Base-by-base conservation (phyloP, 2,797 vertebrate species). In the Crypturellus tataupa region DNA sequence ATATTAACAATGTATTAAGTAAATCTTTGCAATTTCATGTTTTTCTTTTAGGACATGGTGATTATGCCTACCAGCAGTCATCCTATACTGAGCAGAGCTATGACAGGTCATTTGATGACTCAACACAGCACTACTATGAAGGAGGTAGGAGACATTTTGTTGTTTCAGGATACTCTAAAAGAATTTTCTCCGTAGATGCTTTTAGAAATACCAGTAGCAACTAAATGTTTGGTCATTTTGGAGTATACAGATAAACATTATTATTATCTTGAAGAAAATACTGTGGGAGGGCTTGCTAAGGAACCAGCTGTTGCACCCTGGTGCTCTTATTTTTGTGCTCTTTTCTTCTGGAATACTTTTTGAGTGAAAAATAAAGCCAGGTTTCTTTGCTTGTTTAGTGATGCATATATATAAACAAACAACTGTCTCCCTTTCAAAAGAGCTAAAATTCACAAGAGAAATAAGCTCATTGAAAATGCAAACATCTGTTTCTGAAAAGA, bases 111-210 rank as follows among this genome's bases (percentile, higher is more conserved):
- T 99, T 99, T 55, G 99, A 99, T 2, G 99, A 99, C 77, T 98
- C 99, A 18, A 98, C 99, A 25, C 99, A 99, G 90, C 99, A 99
- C 96, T 99, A 99, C 97, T 99, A 99, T 8, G 99, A 99, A 98
- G 98, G 98, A 95, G 99, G 99, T 99, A 97, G 95, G 97, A 69
- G 75, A 70, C 5, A 37, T 85, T 91, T 73, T 72, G 5, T 76
- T 67, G 17, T 78, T 79, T 75, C n/a, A 24, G 53, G 59, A 53
- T 68, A 39, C 7, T 76, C 15, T 70, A 89, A 59, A 67, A 46
- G 85, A 56, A 68, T 75, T 93, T 85, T 42, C 69, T 6, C 35
- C 23, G 6, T 10, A 85, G 49, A 13, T 75, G 18, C 87, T 89
- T 91, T 5, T 42, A 39, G 79, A 87, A 64, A 49, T 40, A 24